Evolutionary conservation across 1,140 invertebrate genomes (phyloP).

Genomic region (Drosophila littoralis): DNA sequence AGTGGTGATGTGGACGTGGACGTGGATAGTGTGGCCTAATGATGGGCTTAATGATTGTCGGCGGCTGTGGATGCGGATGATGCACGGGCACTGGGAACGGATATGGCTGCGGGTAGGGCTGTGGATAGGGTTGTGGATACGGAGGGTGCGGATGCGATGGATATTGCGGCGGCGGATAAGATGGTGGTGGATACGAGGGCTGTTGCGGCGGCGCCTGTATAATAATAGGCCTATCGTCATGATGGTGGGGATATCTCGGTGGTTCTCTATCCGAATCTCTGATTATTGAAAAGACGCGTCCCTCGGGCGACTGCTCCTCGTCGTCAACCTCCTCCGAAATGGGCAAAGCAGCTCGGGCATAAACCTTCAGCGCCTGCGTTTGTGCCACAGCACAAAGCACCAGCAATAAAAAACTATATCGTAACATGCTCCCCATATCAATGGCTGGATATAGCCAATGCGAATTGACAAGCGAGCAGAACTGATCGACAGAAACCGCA

Average conservation of each 20-base stretch:
- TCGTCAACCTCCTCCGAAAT: constrained; percentile 8
- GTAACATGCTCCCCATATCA: constrained; percentile 10
- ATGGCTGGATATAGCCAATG: neutral
- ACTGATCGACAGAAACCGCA: constrained; percentile 14
- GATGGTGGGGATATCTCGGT: neutral
- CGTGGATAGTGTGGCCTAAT: neutral
- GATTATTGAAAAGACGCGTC: constrained; percentile 27
- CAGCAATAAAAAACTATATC: constrained; percentile 2
- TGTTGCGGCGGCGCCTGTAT: neutral
- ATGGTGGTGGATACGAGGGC: neutral
- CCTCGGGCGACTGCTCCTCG: constrained; percentile 26
- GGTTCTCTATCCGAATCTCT: constrained; percentile 18
- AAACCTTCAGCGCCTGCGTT: constrained; percentile 4
- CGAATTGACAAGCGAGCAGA: constrained; percentile 16
- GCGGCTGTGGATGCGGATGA: neutral
- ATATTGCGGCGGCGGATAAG: neutral
- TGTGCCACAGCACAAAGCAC: constrained; percentile 20
- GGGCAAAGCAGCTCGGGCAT: constrained; percentile 2
- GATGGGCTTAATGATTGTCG: constrained; percentile 31
- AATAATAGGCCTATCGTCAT: constrained; percentile 18
- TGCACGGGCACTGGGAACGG: constrained; percentile 6
- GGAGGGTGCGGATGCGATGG: neutral
- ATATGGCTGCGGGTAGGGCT: constrained; percentile 1
- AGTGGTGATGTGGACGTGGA: neutral
- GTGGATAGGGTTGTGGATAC: constrained; percentile 11